Evolutionary conservation across 92 coral and sea anemone genomes (phyloP).

Genomic region (Montipora capitata): DNA sequence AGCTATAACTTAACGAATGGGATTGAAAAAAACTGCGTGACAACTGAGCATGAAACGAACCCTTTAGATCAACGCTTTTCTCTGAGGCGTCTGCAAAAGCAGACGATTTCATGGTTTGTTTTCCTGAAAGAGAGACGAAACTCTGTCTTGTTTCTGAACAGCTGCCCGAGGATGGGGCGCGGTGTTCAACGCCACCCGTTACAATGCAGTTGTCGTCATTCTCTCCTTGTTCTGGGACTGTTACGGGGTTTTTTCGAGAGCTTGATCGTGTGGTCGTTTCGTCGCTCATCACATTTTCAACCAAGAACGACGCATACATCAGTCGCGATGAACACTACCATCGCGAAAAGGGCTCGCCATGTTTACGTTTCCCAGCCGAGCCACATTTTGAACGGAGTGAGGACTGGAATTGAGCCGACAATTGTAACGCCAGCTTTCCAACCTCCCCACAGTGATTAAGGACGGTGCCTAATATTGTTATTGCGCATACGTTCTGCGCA

Average conservation of each 20-base stretch:
- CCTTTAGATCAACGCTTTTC: neutral
- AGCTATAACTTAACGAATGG: conserved; percentile 18
- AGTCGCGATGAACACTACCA: neutral
- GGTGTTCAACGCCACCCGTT: conserved; percentile 19
- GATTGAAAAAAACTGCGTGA: conserved; percentile 43
- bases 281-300: conserved; percentile 2
- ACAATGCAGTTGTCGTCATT: conserved; percentile 8
- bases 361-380: neutral
- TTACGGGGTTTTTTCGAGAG: neutral
- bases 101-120: conserved; percentile 26
- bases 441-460: too few relatives aligned
- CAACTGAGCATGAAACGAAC: conserved; percentile 14
- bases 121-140: neutral
- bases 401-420: neutral
- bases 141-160: neutral
- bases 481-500: too few relatives aligned
- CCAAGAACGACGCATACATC: neutral
- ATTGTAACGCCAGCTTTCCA: neutral
- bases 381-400: neutral
- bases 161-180: neutral
- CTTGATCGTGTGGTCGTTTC: conserved; percentile 7
- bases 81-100: neutral
- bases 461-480: too few relatives aligned
- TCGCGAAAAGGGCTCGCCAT: conserved; percentile 12
- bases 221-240: neutral